These are phyloP conservation scores for Diadegma fenestrale DNA, from an alignment of 2,888 invertebrate species.

Conservation along the genomic window DNA sequence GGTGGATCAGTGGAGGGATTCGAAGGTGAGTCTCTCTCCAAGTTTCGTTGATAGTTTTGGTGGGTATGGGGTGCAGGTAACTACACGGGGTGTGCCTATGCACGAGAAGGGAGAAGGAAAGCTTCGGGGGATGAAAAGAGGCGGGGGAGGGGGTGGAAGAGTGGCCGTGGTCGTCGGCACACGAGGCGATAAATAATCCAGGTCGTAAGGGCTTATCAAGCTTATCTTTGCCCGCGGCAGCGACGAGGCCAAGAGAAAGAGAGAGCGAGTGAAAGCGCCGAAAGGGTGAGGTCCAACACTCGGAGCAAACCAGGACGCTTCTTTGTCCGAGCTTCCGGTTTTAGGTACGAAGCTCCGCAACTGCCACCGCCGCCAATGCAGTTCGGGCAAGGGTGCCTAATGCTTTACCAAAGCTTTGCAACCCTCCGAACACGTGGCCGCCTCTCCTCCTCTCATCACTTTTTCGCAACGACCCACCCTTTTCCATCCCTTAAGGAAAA, in stretches of 20 bases:
- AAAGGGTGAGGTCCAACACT: conserved; percentile 46
- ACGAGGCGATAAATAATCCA: conserved; percentile 71
- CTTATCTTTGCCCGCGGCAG: conserved; percentile 64
- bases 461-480: conserved; percentile 37
- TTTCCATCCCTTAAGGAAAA: background rate
- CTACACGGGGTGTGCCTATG: conserved; percentile 18
- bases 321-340: conserved; percentile 69
- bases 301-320: conserved; percentile 57
- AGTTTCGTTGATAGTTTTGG: conserved; percentile 5
- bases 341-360: conserved; percentile 50
- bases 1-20: conserved; percentile 52
- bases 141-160: conserved; percentile 19
- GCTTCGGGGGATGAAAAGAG: conserved; percentile 3
- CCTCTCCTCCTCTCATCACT: background rate
- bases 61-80: conserved; percentile 18
- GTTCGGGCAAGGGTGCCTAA: conserved; percentile 54
- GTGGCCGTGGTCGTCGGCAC: conserved; percentile 45
- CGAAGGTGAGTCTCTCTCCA: conserved; percentile 38
- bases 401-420: conserved; percentile 46
- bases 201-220: conserved; percentile 71
- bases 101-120: conserved; percentile 26
- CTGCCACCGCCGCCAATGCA: conserved; percentile 57
- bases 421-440: conserved; percentile 36
- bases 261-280: background rate
- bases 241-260: conserved; percentile 46